phyloP scores from a whole-genome alignment of 2,888 invertebrate genomes.

The Amiota minor region DNA sequence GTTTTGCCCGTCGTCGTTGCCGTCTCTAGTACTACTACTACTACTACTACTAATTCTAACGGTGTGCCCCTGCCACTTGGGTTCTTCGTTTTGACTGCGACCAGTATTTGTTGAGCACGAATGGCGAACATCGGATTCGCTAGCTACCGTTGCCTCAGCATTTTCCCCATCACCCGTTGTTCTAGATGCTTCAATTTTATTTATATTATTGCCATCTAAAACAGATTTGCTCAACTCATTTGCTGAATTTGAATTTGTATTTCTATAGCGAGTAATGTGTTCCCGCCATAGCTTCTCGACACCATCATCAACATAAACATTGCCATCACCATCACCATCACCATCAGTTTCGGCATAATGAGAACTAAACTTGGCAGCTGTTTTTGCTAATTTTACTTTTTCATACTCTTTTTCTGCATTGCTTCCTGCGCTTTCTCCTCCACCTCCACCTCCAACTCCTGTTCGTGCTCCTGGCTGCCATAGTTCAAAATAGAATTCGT shows the following conservation, averaged over 20 bases:
- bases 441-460: constrained; percentile 31
- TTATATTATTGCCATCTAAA: constrained; percentile 16
- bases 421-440: constrained; percentile 11
- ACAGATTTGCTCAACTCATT: constrained; percentile 7
- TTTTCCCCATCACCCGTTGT: not conserved
- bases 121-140: constrained; percentile 41
- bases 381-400: constrained; percentile 65
- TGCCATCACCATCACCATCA: constrained; percentile 10
- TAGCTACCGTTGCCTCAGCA: not conserved
- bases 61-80: constrained; percentile 56
- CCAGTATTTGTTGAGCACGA: constrained; percentile 50
- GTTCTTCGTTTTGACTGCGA: constrained; percentile 56
- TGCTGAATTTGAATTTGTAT: constrained; percentile 19
- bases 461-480: not conserved
- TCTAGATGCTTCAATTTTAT: constrained; percentile 10
- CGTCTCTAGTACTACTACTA: constrained; percentile 33
- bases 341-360: not conserved
- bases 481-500: constrained; percentile 37
- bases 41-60: constrained; percentile 14
- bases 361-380: constrained; percentile 53
- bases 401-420: constrained; percentile 42
- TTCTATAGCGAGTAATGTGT: constrained; percentile 7
- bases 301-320: constrained; percentile 11
- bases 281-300: too few species aligned
- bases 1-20: constrained; percentile 41